These are phyloP conservation scores for Hemithea aestivaria DNA, from an alignment of 2,888 invertebrate genomes.

Conservation along the genomic window DNA sequence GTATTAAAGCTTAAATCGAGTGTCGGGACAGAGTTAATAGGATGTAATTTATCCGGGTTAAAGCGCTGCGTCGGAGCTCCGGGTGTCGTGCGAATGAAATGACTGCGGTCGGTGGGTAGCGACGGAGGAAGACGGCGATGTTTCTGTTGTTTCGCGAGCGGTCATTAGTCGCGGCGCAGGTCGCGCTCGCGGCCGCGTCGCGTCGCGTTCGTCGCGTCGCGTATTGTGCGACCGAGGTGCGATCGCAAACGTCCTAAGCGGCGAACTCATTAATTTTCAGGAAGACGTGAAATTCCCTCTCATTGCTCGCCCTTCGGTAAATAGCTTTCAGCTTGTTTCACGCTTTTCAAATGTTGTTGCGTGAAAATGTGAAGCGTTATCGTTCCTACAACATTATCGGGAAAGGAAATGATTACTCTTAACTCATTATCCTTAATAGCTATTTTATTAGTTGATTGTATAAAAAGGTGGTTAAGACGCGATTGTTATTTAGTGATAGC, in stretches of 20 bases:
- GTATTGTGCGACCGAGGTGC: conserved; percentile 65
- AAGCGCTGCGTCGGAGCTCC: conserved; percentile 71
- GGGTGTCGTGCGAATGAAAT: conserved; percentile 61
- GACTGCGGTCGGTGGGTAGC: conserved; percentile 22
- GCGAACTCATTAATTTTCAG: conserved; percentile 75
- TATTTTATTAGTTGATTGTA: too few relatives aligned
- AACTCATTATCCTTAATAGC: neutral
- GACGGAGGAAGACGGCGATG: conserved; percentile 49
- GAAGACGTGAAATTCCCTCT: conserved; percentile 68
- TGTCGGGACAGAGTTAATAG: conserved; percentile 73
- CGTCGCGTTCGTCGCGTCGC: conserved; percentile 38
- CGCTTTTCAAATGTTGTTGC: conserved; percentile 31
- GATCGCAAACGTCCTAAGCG: conserved; percentile 69
- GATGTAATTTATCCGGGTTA: conserved; percentile 77
- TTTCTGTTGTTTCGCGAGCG: conserved; percentile 56
- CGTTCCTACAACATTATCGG: conserved; percentile 22
- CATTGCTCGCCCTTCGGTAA: conserved; percentile 59
- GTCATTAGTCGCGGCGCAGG: conserved; percentile 61
- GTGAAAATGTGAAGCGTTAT: conserved; percentile 8
- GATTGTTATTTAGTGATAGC: too few relatives aligned
- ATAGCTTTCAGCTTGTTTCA: conserved; percentile 59
- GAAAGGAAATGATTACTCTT: conserved; percentile 5
- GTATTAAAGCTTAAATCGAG: conserved; percentile 75
- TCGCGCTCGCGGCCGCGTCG: conserved; percentile 49
- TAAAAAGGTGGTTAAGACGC: too few relatives aligned